Evolutionary conservation across 2,797 vertebrate species (phyloP).

Genomic region (Hypotaenidia okinawae): DNA sequence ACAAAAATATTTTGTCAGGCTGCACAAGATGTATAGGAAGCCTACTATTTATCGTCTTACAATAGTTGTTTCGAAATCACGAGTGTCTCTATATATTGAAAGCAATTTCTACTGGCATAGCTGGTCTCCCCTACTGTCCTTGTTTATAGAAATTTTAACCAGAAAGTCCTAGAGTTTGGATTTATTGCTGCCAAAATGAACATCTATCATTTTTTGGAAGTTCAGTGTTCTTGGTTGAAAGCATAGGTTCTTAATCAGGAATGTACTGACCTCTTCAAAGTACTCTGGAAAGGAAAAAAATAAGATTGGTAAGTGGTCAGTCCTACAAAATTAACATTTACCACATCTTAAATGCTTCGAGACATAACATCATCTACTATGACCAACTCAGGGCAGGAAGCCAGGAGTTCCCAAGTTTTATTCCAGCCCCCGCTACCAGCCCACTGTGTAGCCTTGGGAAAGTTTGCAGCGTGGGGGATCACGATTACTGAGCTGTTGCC

Average conservation of each 20-base stretch:
- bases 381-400: neutral
- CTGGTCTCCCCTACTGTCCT: neutral
- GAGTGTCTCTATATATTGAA: neutral
- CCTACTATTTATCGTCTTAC: neutral
- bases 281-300: neutral
- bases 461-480: neutral
- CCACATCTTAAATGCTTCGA: neutral
- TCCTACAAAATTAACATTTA: neutral
- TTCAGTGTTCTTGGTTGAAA: neutral
- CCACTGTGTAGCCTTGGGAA: neutral
- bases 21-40: neutral
- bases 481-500: neutral
- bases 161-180: neutral
- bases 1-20: neutral
- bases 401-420: neutral
- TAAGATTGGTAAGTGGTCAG: neutral
- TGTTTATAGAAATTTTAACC: neutral
- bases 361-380: neutral
- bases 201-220: neutral
- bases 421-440: neutral
- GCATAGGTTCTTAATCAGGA: neutral
- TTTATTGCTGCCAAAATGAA: neutral
- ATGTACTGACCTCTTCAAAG: neutral
- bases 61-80: neutral
- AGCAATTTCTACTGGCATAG: neutral